Evolutionary conservation across 2,113 vertebrate genomes (phyloP).

Genomic region (Chamaea fasciata): DNA sequence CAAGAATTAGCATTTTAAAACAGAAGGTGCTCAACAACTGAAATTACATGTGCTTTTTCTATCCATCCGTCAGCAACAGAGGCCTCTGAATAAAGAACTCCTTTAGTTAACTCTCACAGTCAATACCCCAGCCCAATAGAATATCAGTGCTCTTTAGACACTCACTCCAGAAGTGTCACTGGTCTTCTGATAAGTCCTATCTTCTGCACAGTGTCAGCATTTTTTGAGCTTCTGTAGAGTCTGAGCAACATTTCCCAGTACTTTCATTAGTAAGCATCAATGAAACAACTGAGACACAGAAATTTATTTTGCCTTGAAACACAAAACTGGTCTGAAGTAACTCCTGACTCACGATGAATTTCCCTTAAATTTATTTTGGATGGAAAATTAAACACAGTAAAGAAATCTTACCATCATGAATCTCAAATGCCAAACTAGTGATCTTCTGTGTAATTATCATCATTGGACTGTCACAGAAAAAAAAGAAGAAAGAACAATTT

Average conservation of each 20-base stretch:
- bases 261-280: not conserved
- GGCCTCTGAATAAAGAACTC: not conserved
- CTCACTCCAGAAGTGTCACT: not conserved
- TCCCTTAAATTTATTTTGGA: not conserved
- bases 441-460: conserved; percentile 99
- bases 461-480: conserved; percentile 83
- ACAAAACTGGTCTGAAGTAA: not conserved
- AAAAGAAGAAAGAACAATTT: not conserved
- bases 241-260: not conserved
- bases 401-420: conserved; percentile 90
- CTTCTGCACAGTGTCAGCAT: not conserved
- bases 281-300: not conserved
- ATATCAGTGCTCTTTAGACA: not conserved
- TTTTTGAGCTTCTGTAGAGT: not conserved
- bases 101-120: not conserved
- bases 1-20: not conserved
- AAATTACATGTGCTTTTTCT: not conserved
- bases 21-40: not conserved
- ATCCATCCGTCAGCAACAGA: not conserved
- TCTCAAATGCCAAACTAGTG: conserved; percentile 94
- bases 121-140: not conserved
- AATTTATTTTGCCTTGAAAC: not conserved
- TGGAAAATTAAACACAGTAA: not conserved
- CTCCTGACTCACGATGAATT: not conserved
- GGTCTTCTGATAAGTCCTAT: not conserved